A percentile compares a stretch with the other conserved stretches of the same genome.
Evolutionary conservation across 2,113 vertebrate species (phyloP).

Genomic region (Sakesphorus luctuosus): DNA sequence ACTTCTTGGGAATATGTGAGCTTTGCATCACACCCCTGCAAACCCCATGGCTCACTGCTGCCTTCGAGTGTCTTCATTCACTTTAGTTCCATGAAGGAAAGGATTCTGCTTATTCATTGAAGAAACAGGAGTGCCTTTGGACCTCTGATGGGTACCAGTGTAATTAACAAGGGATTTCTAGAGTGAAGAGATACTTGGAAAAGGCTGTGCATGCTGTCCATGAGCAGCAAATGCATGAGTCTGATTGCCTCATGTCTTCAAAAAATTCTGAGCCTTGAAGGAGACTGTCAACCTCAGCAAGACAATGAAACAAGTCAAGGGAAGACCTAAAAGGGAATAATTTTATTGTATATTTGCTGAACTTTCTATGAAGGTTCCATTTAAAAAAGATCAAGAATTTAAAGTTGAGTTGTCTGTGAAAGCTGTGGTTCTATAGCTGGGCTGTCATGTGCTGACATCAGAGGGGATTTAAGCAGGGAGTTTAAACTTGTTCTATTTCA

Average conservation of each 20-base stretch:
- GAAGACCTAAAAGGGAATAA: not conserved
- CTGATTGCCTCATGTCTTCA: not conserved
- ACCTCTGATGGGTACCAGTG: not conserved
- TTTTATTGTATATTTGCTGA: not conserved
- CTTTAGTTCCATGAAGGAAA: not conserved
- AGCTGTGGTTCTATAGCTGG: not conserved
- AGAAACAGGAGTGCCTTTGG: not conserved
- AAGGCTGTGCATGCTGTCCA: not conserved
- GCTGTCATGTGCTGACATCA: not conserved
- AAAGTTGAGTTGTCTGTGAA: not conserved
- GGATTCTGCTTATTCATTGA: not conserved
- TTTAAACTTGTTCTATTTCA: not conserved
- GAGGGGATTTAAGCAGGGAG: not conserved
- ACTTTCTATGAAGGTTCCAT: not conserved
- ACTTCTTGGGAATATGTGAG: accelerated
- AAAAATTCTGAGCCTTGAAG: not conserved
- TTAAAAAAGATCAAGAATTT: not conserved
- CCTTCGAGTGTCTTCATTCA: not conserved
- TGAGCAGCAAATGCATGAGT: not conserved
- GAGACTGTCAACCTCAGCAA: not conserved
- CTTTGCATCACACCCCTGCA: not conserved
- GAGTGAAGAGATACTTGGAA: not conserved
- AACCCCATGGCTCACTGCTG: not conserved
- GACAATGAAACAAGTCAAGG: not conserved
- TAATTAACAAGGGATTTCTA: not conserved